Percentiles rank a stretch among this genome's conserved stretches.
Conservation (phyloP, 2,797 vertebrate species). For the Darevskia mixta region DNA sequence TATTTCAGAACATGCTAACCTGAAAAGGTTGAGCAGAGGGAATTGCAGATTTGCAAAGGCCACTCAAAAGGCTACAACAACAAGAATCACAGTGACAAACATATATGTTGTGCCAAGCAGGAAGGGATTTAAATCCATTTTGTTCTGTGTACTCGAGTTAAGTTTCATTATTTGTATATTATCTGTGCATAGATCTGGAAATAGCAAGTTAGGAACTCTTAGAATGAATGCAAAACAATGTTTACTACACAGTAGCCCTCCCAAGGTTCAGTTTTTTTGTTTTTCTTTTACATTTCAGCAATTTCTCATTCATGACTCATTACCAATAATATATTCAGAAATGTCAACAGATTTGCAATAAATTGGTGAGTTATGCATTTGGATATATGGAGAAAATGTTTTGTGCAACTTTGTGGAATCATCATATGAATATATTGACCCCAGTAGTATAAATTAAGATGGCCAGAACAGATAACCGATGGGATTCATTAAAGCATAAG, state of each 20-base stretch:
- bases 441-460: constrained; percentile 32
- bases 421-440: constrained; percentile 14
- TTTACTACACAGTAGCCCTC: constrained; percentile 32
- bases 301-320: constrained; percentile 46
- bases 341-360: constrained; percentile 38
- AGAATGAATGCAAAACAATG: constrained; percentile 40
- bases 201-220: constrained; percentile 32
- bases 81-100: constrained; percentile 45
- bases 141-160: constrained; percentile 13
- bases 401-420: neutral
- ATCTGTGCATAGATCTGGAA: constrained; percentile 31
- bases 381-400: constrained; percentile 30
- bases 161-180: constrained; percentile 66
- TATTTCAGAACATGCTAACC: neutral
- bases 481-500: constrained; percentile 33
- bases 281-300: constrained; percentile 2
- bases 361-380: constrained; percentile 42
- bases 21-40: too few species aligned
- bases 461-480: constrained; percentile 16
- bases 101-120: constrained; percentile 14
- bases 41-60: neutral
- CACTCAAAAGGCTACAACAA: constrained; percentile 2
- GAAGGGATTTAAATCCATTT: neutral
- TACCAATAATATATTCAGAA: constrained; percentile 40
- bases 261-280: neutral